Base-by-base conservation (phyloP, 1,140 invertebrate species). In the Archivesica marissinica region DNA sequence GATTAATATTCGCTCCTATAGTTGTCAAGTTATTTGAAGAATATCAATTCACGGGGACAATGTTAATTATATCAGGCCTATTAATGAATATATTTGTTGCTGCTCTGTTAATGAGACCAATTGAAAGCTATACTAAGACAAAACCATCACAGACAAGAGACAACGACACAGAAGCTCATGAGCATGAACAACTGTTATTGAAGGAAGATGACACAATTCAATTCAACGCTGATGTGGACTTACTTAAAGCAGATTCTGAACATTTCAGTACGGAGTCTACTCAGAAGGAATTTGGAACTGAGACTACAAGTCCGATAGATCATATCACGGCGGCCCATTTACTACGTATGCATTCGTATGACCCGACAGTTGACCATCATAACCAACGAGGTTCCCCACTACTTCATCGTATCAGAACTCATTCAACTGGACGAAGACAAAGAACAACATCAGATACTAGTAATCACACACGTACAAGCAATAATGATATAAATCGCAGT, bases 21-120 rank as follows among this genome's bases (percentile, higher is more conserved):
- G 28, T 76, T n/a, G 72, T 76, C 0, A 50, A 64, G 20, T 20
- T 84, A 35, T 84, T 84, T 47, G 81, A 84, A 3, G 70, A 84
- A 47, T 84, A 76, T 25, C 70, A 59, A 13, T 84, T 66, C 38
- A 47, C 70, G n/a, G 81, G 81, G 6, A 38, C 81, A n/a, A 50
- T 84, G 54, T 23, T 84, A 1, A 84, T 84, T 17, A 25, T 66
- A 9, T 75, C 70, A 44, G 81, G 35, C 3, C 25, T 84, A n/a
- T 33, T 84, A n/a, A 35, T 75, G 38, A 44, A 84, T 50, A 44
- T 61, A 15, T 61, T 35, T 1, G 52, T 76, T 23, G 38, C 70
- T 20, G 81, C 35, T 11, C 25, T 61, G 9, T 41, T 84, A 15
- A 41, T 84, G 54, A 9, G 81, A 50, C 81, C 81, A 20, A 61